Percentiles rank a stretch among this genome's conserved stretches.
Evolutionary conservation across 1,140 invertebrate species (phyloP).

Genomic region (Bombus confusus): DNA sequence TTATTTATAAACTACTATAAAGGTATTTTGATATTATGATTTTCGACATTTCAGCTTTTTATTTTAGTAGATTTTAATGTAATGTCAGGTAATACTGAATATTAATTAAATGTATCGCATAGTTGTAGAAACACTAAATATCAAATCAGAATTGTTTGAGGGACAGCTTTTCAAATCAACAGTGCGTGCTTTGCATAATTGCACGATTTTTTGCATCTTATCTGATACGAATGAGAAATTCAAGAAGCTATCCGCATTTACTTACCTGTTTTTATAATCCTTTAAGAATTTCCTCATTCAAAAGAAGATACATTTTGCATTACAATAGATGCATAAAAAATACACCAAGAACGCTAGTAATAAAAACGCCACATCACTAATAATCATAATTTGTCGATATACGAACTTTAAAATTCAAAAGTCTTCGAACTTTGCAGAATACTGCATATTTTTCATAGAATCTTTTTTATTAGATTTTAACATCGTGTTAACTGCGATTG

Average conservation of each 20-base stretch:
- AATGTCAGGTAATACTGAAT: neutral
- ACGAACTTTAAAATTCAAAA: neutral
- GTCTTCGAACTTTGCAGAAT: neutral
- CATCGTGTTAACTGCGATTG: too few relatives aligned
- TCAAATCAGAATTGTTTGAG: neutral
- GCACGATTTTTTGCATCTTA: neutral
- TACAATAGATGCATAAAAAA: neutral
- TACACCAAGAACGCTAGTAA: neutral
- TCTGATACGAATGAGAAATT: neutral
- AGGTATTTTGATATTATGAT: neutral
- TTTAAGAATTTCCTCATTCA: neutral
- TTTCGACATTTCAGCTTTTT: neutral
- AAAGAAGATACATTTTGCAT: neutral
- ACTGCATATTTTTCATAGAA: neutral
- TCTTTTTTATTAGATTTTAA: too few relatives aligned
- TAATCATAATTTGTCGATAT: too few relatives aligned
- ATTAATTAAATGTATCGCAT: neutral
- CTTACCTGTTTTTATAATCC: neutral
- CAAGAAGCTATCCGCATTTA: neutral
- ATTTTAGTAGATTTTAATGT: neutral
- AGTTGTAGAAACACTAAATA: neutral
- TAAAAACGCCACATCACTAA: too few relatives aligned
- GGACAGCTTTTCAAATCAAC: conserved; percentile 4
- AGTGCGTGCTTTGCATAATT: neutral
- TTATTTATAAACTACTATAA: too few relatives aligned